Evolutionary conservation across 2,113 vertebrate species (phyloP).

Genomic region (Planiliza haematocheilus): DNA sequence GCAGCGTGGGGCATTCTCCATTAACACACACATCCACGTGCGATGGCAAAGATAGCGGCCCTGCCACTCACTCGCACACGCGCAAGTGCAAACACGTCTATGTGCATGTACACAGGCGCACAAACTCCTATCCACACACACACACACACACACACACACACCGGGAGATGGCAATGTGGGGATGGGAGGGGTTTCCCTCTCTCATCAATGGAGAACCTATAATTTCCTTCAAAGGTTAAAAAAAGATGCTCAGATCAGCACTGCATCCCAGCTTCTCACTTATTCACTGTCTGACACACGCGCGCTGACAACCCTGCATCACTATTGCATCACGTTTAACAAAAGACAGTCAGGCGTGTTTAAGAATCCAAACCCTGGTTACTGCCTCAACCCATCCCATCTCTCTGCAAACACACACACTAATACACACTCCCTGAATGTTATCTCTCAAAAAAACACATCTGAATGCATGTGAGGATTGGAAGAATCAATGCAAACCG

Average conservation of each 20-base stretch:
- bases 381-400: constrained; percentile 61
- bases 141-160: constrained; percentile 25
- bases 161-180: constrained; percentile 37
- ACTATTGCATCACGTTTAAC: constrained; percentile 79
- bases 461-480: constrained; percentile 65
- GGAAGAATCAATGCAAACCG: constrained; percentile 69
- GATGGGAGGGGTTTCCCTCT: constrained; percentile 63
- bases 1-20: constrained; percentile 83
- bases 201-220: constrained; percentile 74
- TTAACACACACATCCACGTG: constrained; percentile 84
- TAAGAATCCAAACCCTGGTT: constrained; percentile 71
- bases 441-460: constrained; percentile 71
- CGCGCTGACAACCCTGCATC: constrained; percentile 66
- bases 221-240: constrained; percentile 74
- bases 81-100: constrained; percentile 44
- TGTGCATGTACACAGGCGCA: constrained; percentile 20
- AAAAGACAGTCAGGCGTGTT: constrained; percentile 75
- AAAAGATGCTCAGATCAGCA: constrained; percentile 60
- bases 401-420: constrained; percentile 42
- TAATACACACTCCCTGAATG: constrained; percentile 41
- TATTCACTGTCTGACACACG: constrained; percentile 49
- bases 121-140: constrained; percentile 19
- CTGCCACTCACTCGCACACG: constrained; percentile 68
- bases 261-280: constrained; percentile 53
- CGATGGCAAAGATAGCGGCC: constrained; percentile 84